Conservation (phyloP, 1,140 invertebrate genomes). For the Musca vetustissima region DNA sequence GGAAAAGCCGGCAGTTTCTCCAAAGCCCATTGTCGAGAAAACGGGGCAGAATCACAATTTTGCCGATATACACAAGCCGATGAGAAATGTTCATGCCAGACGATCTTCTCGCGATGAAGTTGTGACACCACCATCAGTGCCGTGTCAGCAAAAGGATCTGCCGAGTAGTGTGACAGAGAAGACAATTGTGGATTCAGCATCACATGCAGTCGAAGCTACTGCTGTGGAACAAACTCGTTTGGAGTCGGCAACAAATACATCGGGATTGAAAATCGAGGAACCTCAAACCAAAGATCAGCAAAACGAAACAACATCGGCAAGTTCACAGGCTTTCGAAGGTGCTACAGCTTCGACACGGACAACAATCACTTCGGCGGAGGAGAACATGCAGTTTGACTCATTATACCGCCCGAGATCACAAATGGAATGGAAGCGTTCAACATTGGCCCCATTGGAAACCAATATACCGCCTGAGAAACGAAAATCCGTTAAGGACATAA, state of each 20-base stretch:
- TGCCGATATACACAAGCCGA: constrained; percentile 27
- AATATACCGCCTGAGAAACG: constrained; percentile 33
- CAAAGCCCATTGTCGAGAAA: constrained; percentile 12
- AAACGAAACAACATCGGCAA: background rate
- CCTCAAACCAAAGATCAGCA: background rate
- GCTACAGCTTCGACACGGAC: background rate
- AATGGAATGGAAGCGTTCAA: constrained; percentile 30
- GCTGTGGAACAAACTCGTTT: background rate
- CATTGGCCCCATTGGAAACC: constrained; percentile 26
- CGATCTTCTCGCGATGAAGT: background rate
- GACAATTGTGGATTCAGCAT: too few species aligned
- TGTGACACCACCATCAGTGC: background rate
- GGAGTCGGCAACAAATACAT: background rate
- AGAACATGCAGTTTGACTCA: constrained; percentile 11
- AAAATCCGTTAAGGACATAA: constrained; percentile 52
- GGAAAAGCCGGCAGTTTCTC: constrained; percentile 18
- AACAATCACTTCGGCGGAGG: background rate
- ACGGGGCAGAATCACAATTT: background rate
- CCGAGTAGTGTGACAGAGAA: too few species aligned
- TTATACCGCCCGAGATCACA: constrained; percentile 21
- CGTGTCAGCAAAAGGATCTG: background rate
- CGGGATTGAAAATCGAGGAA: background rate
- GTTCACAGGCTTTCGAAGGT: background rate
- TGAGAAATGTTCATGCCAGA: constrained; percentile 4
- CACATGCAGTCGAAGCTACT: too few species aligned